Base-by-base conservation (phyloP, 2,113 vertebrate genomes). In the Leptocoma aspasia region DNA sequence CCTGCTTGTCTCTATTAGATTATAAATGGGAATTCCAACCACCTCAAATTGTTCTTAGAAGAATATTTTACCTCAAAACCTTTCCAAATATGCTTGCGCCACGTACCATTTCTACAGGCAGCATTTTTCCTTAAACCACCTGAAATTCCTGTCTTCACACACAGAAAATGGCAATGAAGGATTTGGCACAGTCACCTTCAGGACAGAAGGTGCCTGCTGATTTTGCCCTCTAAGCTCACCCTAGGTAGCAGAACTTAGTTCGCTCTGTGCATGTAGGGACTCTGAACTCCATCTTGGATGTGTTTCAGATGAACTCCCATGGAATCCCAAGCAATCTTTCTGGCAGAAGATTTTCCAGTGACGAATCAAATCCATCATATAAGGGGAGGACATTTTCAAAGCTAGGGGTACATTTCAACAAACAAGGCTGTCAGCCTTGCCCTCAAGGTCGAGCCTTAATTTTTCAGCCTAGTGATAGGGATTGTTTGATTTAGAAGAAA, bases 271-370 rank as follows among this genome's bases (percentile, higher is more conserved):
- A 76, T 89, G 65, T 56, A 82, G 7, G 21, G 44, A 37, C 44
- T 35, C 68, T 76, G 53, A 90, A 71, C n/a, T 86, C 68, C 65
- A 4, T 59, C 73, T 41, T 89, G 87, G 89, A 90, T 42, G 56
- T 73, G 37, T 80, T 92, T 72, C 96, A 91, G 77, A 92, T 65
- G n/a, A 95, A 87, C 72, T 96, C 89, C 69, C 66, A 42, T 54
- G n/a, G 76, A 89, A 90, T 72, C 69, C 27, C 53, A 90, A 39
- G 65, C 11, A 89, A 81, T 95, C 68, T 93, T 94, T 95, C 80
- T 81, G 82, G 85, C 65, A 88, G 49, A 80, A 90, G 77, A 75
- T 71, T 94, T 89, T 73, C 70, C 66, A 85, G 61, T 52, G 39
- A 83, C 92, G 87, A 95, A 75, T 93, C 60, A 94, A 85, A 95